phyloP scores from a whole-genome alignment of 2,113 vertebrate genomes.

The Syngnathoides biaculeatus region DNA sequence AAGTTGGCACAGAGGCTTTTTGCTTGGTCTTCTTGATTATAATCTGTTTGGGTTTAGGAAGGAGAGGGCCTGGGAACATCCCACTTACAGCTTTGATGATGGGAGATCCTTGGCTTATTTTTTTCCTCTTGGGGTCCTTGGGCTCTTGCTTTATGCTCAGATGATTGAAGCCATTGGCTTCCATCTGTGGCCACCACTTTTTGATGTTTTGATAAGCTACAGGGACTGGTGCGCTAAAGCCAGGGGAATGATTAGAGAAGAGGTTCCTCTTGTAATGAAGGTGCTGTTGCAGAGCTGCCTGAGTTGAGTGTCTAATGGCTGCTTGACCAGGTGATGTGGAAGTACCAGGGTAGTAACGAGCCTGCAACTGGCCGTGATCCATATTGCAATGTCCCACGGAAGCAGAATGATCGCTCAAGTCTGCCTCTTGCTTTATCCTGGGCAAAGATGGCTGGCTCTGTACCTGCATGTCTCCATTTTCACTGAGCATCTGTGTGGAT shows the following conservation, averaged over 20 bases:
- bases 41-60: constrained; percentile 83
- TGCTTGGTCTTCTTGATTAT: constrained; percentile 88
- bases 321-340: constrained; percentile 64
- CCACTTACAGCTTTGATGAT: constrained; percentile 62
- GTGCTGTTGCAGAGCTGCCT: constrained; percentile 92
- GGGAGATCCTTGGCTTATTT: constrained; percentile 69
- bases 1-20: constrained; percentile 84
- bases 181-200: constrained; percentile 83
- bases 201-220: constrained; percentile 70
- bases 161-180: constrained; percentile 51
- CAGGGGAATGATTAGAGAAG: constrained; percentile 74
- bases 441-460: constrained; percentile 43
- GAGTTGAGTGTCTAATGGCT: constrained; percentile 83
- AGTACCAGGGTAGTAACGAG: constrained; percentile 54
- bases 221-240: constrained; percentile 45
- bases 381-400: constrained; percentile 64
- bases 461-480: constrained; percentile 55
- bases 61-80: constrained; percentile 45
- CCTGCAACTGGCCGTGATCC: constrained; percentile 70
- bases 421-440: constrained; percentile 72
- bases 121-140: constrained; percentile 89
- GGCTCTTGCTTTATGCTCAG: constrained; percentile 77
- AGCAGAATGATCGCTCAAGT: constrained; percentile 57
- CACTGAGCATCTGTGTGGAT: constrained; percentile 56
- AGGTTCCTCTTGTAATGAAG: constrained; percentile 94